Conservation (phyloP, 1,140 invertebrate genomes). For the Megathymus violae region DNA sequence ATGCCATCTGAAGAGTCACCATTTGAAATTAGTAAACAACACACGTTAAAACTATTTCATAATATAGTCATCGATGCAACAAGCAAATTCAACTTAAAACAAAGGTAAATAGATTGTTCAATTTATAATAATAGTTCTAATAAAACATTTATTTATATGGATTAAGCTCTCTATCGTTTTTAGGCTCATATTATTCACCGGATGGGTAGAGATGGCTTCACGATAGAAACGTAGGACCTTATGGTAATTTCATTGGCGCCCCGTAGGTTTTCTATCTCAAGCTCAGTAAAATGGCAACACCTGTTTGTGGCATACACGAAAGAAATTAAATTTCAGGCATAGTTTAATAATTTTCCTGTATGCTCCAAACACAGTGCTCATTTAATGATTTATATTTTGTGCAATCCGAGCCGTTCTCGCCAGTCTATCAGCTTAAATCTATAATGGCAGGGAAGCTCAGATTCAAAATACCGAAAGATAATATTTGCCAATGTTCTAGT, state of each 20-base stretch:
- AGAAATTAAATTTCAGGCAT: constrained; percentile 37
- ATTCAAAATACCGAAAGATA: constrained; percentile 45
- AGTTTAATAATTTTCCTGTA: constrained; percentile 34
- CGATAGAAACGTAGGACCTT: constrained; percentile 13
- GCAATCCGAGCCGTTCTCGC: constrained; percentile 16
- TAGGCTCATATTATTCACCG: constrained; percentile 72
- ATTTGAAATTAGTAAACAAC: constrained; percentile 66
- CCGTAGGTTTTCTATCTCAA: too few species aligned
- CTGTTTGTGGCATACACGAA: constrained; percentile 21
- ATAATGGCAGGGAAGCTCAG: constrained; percentile 31
- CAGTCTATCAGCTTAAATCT: constrained; percentile 25
- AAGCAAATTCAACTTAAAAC: constrained; percentile 78
- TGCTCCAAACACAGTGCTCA: constrained; percentile 1
- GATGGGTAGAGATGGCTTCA: constrained; percentile 60
- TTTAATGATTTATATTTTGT: constrained; percentile 33
- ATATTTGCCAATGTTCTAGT: constrained; percentile 37
- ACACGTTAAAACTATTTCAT: constrained; percentile 68
- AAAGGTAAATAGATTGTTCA: constrained; percentile 76
- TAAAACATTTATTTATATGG: constrained; percentile 78
- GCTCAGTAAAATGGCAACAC: too few species aligned
- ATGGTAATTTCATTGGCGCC: constrained; percentile 7
- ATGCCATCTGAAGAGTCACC: constrained; percentile 48
- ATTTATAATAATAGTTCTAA: constrained; percentile 74
- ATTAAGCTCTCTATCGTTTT: constrained; percentile 80
- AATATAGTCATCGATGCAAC: constrained; percentile 66